Evolutionary conservation across 2,888 invertebrate species (phyloP).

Genomic region (Agrotis exclamationis): DNA sequence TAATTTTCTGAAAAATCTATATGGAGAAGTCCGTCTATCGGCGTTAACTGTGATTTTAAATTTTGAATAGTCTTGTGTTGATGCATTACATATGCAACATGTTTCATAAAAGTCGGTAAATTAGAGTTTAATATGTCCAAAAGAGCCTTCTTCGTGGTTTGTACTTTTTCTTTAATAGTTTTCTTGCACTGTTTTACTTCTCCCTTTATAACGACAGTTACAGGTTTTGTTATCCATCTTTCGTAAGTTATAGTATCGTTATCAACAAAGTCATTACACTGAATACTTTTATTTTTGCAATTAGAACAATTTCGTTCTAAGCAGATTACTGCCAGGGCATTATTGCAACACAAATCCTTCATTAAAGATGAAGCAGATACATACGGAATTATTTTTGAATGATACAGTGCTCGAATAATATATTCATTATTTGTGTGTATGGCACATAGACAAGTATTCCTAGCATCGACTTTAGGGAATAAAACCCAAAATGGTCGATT

Average conservation of each 20-base stretch:
- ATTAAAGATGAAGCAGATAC: not conserved
- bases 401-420: not conserved
- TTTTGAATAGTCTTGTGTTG: no score
- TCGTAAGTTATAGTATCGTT: slow-evolving; percentile 3
- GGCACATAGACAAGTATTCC: slow-evolving; percentile 7
- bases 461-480: slow-evolving; percentile 3
- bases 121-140: no score
- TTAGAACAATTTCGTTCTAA: no score
- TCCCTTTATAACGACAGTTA: slow-evolving; percentile 4
- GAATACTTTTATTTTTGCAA: not conserved
- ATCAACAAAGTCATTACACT: slow-evolving; percentile 11
- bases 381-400: slow-evolving; percentile 1
- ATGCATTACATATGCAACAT: no score
- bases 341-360: not conserved
- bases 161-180: not conserved
- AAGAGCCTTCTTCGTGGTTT: no score
- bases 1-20: no score
- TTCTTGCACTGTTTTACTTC: not conserved
- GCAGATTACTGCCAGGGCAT: no score
- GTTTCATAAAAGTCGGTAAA: no score
- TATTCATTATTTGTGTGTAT: slow-evolving; percentile 8
- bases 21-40: no score
- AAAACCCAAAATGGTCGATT: slow-evolving; percentile 1
- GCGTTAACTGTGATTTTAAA: no score
- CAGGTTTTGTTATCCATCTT: slow-evolving; percentile 2